These are phyloP conservation scores for Apus apus DNA, from an alignment of 2,113 vertebrate species.

Conservation along the genomic window DNA sequence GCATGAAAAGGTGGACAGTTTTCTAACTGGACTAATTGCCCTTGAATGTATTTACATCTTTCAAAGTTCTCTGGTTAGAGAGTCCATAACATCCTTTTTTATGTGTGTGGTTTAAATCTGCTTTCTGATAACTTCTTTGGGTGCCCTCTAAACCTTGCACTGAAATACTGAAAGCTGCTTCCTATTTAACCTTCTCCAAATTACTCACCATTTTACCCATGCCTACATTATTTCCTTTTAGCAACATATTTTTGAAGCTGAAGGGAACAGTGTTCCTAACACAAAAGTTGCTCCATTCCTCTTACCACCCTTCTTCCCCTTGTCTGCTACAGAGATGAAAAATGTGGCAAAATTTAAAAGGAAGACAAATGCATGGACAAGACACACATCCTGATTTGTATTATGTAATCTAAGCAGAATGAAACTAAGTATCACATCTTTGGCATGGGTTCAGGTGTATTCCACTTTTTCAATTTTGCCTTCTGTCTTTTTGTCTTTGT, in stretches of 20 bases:
- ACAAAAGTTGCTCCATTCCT: background rate
- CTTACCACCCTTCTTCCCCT: background rate
- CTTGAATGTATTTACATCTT: background rate
- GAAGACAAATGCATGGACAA: background rate
- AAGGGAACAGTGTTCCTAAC: background rate
- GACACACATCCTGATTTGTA: background rate
- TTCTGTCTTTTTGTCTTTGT: background rate
- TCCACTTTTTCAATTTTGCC: background rate
- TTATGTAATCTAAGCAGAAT: background rate
- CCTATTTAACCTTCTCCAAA: background rate
- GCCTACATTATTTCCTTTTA: background rate
- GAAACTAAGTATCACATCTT: background rate
- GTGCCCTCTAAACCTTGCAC: background rate
- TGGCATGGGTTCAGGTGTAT: background rate
- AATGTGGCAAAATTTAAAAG: background rate
- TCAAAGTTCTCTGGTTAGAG: background rate
- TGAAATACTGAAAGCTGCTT: background rate
- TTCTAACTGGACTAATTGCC: background rate
- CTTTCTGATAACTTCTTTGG: background rate
- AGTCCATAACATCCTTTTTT: rapidly evolving
- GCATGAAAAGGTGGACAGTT: background rate
- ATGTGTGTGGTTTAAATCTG: background rate
- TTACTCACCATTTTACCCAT: background rate
- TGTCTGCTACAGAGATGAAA: background rate
- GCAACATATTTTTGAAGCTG: background rate